A percentile compares a stretch with the other conserved stretches of the same genome.
Conservation (phyloP, 2,888 invertebrate species). For the Hyppa rectilinea region DNA sequence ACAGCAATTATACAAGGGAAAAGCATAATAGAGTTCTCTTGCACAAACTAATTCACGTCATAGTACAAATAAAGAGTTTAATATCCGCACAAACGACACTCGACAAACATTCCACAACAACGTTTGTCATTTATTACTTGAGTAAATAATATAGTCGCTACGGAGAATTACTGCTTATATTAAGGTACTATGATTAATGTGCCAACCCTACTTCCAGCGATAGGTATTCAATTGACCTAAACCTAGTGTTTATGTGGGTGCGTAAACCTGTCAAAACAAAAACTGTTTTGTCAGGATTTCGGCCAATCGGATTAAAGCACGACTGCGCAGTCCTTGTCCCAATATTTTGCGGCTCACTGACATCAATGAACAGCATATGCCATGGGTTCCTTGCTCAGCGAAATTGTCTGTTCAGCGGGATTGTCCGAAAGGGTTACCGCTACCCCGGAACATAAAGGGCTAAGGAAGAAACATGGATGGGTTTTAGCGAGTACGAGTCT, state of each 20-base stretch:
- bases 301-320: conserved; percentile 4
- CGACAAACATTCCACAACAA: conserved; percentile 69
- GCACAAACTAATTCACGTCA: conserved; percentile 72
- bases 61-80: conserved; percentile 74
- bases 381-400: conserved; percentile 7
- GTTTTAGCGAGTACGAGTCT: no score
- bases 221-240: conserved; percentile 11
- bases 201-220: neutral
- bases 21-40: conserved; percentile 55
- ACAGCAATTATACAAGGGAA: conserved; percentile 47
- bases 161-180: conserved; percentile 24
- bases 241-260: neutral
- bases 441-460: no score
- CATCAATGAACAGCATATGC: neutral
- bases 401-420: no score
- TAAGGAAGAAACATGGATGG: no score
- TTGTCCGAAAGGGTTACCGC: no score
- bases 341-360: conserved; percentile 24
- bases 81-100: conserved; percentile 74
- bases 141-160: conserved; percentile 63
- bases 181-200: conserved; percentile 14
- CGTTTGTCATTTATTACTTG: conserved; percentile 71
- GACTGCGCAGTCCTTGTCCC: neutral
- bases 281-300: conserved; percentile 22
- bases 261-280: no score